Evolutionary conservation across 2,888 invertebrate genomes (phyloP).

Genomic region (Eristalis pertinax): DNA sequence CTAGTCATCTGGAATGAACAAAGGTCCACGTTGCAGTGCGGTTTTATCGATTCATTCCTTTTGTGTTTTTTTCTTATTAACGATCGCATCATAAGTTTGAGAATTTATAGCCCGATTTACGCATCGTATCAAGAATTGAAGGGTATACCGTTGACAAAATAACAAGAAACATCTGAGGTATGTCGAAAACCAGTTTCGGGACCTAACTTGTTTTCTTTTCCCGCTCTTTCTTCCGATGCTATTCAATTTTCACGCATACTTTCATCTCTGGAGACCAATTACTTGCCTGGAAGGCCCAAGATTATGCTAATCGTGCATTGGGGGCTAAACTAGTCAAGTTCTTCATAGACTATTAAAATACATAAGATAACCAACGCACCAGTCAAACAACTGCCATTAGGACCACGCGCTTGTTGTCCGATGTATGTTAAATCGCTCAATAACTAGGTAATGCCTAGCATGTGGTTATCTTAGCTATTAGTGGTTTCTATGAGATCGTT

Average conservation of each 20-base stretch:
- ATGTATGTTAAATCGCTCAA: not conserved
- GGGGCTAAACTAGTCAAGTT: constrained; percentile 15
- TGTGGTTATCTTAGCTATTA: not conserved
- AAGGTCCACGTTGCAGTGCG: constrained; percentile 1
- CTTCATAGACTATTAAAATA: constrained; percentile 5
- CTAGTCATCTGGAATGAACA: constrained; percentile 48
- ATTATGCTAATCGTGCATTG: constrained; percentile 45
- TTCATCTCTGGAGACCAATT: constrained; percentile 40
- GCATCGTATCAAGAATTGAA: not conserved
- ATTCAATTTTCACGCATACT: constrained; percentile 45
- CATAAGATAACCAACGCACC: constrained; percentile 26
- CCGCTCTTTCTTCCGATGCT: constrained; percentile 1
- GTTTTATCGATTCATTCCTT: constrained; percentile 36
- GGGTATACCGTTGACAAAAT: constrained; percentile 49
- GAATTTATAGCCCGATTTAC: constrained; percentile 44
- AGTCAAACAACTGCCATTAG: not conserved
- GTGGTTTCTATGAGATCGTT: not conserved
- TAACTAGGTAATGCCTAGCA: not conserved
- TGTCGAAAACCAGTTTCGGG: constrained; percentile 45
- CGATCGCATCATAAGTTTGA: constrained; percentile 62
- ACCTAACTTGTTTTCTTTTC: not conserved
- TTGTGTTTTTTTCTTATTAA: constrained; percentile 37
- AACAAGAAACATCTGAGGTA: constrained; percentile 41
- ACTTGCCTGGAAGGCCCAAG: constrained; percentile 45
- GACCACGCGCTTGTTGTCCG: not conserved